Conservation (phyloP, 2,888 invertebrate genomes). For the Pristionchus mayeri region DNA sequence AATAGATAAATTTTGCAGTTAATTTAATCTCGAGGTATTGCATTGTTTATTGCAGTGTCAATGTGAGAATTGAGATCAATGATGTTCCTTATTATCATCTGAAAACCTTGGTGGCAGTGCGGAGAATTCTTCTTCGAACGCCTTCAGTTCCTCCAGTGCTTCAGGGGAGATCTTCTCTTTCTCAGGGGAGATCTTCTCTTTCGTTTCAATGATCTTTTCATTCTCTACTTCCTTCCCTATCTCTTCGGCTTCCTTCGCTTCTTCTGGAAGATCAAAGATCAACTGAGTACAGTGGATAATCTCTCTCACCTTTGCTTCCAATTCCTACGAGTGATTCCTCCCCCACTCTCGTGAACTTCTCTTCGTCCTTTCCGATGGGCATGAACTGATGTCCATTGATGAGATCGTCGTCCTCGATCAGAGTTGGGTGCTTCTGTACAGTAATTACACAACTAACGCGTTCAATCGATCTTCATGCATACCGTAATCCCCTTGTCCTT, state of each 20-base stretch:
- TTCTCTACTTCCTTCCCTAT: slow-evolving; percentile 35
- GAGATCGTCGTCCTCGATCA: neutral
- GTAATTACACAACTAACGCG: neutral
- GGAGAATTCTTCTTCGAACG: slow-evolving; percentile 43
- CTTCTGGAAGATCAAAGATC: neutral
- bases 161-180: slow-evolving; percentile 27
- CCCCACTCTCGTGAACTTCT: slow-evolving; percentile 42
- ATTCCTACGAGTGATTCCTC: slow-evolving; percentile 19
- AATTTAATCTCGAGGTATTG: neutral
- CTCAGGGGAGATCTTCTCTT: too few relatives aligned
- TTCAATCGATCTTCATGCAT: neutral
- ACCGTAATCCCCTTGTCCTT: slow-evolving; percentile 8
- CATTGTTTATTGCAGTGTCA: slow-evolving; percentile 25
- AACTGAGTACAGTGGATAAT: neutral
- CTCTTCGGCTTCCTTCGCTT: neutral
- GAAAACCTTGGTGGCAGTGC: neutral
- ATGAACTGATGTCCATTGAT: slow-evolving; percentile 33
- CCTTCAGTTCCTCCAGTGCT: slow-evolving; percentile 43
- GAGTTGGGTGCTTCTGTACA: slow-evolving; percentile 22
- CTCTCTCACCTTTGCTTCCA: slow-evolving; percentile 1
- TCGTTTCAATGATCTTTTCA: neutral
- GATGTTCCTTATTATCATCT: neutral
- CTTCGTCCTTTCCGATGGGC: slow-evolving; percentile 46
- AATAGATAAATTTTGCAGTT: neutral
- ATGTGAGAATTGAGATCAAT: neutral